A percentile compares a stretch with the other conserved stretches of the same genome.
phyloP scores from a whole-genome alignment of 2,797 vertebrate genomes.

The Hirundo rustica region DNA sequence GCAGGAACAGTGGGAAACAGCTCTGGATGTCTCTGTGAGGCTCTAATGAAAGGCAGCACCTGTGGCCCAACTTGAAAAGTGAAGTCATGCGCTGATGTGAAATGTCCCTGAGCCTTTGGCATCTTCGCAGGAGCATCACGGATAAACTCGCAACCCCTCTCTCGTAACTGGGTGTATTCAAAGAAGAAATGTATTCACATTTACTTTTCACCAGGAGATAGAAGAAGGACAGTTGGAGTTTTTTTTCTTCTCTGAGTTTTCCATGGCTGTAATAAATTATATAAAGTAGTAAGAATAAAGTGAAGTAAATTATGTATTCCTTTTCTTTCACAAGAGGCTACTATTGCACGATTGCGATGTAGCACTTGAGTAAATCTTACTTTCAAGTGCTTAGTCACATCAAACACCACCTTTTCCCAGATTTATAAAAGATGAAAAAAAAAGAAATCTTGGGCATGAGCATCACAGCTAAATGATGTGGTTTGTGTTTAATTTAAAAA shows the following conservation, averaged over 20 bases:
- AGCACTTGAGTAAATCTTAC: not conserved
- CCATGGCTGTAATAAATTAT: not conserved
- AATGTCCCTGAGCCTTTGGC: not conserved
- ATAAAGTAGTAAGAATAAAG: not conserved
- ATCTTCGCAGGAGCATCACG: accelerated
- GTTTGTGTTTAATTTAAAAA: not conserved
- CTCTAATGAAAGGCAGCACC: not conserved
- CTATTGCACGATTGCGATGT: not conserved
- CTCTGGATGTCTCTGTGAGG: not conserved
- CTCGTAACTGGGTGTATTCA: not conserved
- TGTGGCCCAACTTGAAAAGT: not conserved
- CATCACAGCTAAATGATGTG: not conserved
- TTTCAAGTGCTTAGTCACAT: not conserved
- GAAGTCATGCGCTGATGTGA: not conserved
- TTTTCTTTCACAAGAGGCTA: not conserved
- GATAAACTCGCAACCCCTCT: not conserved
- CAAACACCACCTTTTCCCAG: not conserved
- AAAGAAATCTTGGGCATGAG: not conserved
- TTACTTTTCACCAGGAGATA: not conserved
- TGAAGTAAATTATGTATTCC: not conserved
- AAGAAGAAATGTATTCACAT: not conserved
- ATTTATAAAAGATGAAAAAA: not conserved
- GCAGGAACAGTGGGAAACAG: not conserved
- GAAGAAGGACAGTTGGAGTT: not conserved
- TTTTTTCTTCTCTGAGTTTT: not conserved